A percentile compares a stretch with the other conserved stretches of the same genome.
phyloP scores from a whole-genome alignment of 2,113 vertebrate species.

The Oncorhynchus keta region DNA sequence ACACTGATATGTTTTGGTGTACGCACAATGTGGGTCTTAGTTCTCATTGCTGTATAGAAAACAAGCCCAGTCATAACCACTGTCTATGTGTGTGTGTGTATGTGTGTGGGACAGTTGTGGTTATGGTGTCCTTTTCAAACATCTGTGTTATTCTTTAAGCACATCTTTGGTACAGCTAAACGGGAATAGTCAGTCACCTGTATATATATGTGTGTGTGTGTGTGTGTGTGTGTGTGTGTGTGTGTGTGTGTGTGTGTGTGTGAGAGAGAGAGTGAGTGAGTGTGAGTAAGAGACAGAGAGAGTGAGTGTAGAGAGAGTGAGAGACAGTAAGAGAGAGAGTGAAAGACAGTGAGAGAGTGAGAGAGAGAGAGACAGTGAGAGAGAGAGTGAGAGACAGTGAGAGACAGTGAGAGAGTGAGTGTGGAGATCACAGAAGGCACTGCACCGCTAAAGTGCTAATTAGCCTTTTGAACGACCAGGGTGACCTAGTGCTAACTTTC shows the following conservation, averaged over 20 bases:
- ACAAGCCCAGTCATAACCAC: neutral
- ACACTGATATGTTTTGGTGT: no score
- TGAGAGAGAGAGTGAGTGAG: rapidly evolving
- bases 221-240: no score
- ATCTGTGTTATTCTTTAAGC: neutral
- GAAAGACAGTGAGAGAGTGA: no score
- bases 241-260: no score
- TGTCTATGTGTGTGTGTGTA: neutral
- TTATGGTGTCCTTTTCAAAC: neutral
- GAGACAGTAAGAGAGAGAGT: no score
- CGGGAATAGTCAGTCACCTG: no score
- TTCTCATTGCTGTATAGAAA: neutral
- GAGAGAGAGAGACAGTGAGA: no score
- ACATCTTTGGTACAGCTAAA: no score
- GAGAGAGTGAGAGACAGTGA: no score
- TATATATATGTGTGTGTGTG: no score
- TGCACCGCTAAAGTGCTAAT: conserved; percentile 46
- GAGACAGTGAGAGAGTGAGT: neutral
- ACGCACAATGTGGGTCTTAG: neutral
- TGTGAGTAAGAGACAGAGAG: no score
- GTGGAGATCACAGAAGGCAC: conserved; percentile 34
- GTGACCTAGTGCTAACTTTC: conserved; percentile 53
- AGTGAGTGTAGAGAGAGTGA: no score
- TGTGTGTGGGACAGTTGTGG: neutral
- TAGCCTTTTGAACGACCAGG: conserved; percentile 54